These are phyloP conservation scores for Anolis sagrei DNA, from an alignment of 2,113 vertebrate species.

Conservation along the genomic window DNA sequence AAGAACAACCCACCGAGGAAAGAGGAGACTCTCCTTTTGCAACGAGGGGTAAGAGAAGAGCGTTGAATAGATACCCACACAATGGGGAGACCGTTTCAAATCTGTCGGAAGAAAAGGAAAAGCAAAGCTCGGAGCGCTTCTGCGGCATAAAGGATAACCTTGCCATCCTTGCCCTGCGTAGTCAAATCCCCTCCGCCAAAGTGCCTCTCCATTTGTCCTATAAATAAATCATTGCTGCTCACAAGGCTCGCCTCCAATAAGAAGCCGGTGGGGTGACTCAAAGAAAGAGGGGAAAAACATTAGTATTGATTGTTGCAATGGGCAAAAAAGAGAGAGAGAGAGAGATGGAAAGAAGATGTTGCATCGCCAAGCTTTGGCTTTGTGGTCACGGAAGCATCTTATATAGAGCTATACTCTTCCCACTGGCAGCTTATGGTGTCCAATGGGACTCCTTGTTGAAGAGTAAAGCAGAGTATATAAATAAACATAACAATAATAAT, in stretches of 20 bases:
- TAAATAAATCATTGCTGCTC: conserved; percentile 52
- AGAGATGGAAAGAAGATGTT: no score
- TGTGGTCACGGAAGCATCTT: no score
- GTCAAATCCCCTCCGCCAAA: conserved; percentile 44
- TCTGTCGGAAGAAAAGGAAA: neutral
- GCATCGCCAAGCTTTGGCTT: no score
- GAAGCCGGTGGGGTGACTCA: neutral
- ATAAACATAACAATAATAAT: no score
- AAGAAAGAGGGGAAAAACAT: neutral
- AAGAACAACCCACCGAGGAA: no score
- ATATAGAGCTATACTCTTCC: no score
- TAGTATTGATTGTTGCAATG: neutral
- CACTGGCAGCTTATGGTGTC: no score
- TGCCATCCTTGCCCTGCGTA: conserved; percentile 41
- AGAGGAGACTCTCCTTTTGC: neutral
- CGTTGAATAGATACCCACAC: conserved; percentile 26
- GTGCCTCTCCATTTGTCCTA: conserved; percentile 52
- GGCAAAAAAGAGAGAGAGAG: no score
- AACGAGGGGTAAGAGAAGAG: neutral
- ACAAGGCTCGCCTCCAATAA: conserved; percentile 8
- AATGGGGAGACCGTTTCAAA: conserved; percentile 36
- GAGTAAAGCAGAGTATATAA: no score
- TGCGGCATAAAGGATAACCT: conserved; percentile 59
- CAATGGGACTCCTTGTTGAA: no score
- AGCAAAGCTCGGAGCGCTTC: conserved; percentile 41